Evolutionary conservation across 2,113 vertebrate species (phyloP).

Genomic region (Sitta europaea): DNA sequence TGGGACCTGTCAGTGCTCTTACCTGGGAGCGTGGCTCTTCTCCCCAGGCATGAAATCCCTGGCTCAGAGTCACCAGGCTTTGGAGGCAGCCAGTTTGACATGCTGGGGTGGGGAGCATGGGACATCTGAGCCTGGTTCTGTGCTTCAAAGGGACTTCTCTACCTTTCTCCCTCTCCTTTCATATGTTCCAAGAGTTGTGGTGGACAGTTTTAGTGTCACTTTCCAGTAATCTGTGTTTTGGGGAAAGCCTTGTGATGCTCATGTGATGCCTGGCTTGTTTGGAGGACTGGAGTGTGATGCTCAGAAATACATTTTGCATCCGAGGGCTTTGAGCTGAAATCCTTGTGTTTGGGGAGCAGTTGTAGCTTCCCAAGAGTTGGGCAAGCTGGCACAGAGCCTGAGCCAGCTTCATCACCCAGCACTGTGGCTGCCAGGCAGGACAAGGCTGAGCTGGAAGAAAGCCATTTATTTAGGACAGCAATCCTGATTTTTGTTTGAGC

Average conservation of each 20-base stretch:
- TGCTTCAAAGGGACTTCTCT: not conserved
- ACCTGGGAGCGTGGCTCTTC: rapidly evolving
- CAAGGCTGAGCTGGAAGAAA: not conserved
- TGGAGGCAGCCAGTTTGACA: not conserved
- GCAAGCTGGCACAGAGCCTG: not conserved
- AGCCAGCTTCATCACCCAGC: not conserved
- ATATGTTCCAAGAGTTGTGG: rapidly evolving
- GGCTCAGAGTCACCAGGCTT: rapidly evolving
- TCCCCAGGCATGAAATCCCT: not conserved
- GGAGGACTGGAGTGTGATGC: not conserved
- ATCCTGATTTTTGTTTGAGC: not conserved
- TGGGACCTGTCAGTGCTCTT: rapidly evolving
- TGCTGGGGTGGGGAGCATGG: not conserved
- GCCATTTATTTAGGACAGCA: rapidly evolving
- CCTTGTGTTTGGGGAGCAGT: not conserved
- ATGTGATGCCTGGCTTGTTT: rapidly evolving
- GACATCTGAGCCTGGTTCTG: not conserved
- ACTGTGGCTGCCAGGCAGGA: not conserved
- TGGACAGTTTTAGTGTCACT: rapidly evolving
- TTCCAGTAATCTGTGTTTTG: not conserved
- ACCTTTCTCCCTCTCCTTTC: not conserved
- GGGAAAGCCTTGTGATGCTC: not conserved
- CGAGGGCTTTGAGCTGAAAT: not conserved
- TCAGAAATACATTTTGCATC: not conserved
- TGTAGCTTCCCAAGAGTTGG: not conserved